Conservation (phyloP, 2,113 vertebrate species). For the Eptesicus fuscus region DNA sequence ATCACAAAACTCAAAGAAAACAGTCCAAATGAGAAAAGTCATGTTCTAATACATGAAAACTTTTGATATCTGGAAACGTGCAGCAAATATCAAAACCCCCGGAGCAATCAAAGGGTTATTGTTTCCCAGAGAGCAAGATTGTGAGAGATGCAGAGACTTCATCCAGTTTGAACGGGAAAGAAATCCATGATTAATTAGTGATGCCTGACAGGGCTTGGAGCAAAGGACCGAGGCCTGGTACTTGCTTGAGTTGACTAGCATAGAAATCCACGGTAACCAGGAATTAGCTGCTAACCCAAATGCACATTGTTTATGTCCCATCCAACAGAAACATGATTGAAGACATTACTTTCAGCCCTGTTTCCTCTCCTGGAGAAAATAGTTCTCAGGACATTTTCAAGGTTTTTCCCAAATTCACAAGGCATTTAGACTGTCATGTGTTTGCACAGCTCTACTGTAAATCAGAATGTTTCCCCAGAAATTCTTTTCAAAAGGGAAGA, state of each 20-base stretch:
- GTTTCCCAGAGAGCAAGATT: not conserved
- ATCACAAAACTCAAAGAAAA: constrained; percentile 3
- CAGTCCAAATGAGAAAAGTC: not conserved
- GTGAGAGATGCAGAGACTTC: not conserved
- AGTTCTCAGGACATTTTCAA: constrained; percentile 27
- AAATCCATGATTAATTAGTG: not conserved
- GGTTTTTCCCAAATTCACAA: constrained; percentile 44
- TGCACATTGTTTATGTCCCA: not conserved
- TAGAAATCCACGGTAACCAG: not conserved
- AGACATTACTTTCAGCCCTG: not conserved
- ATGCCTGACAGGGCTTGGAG: not conserved
- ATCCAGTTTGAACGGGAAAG: not conserved
- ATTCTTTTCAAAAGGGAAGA: constrained; percentile 42
- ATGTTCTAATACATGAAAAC: not conserved
- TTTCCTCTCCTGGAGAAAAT: constrained; percentile 19
- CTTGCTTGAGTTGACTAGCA: not conserved
- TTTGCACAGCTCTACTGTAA: constrained; percentile 30
- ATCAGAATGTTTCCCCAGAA: constrained; percentile 30
- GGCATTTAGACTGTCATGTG: constrained; percentile 17
- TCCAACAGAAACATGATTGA: not conserved
- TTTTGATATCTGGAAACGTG: not conserved
- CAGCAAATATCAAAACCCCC: not conserved
- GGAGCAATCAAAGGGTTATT: not conserved
- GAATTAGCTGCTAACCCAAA: not conserved
- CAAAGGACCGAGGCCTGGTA: not conserved